These are phyloP conservation scores for Leptocoma aspasia DNA, from an alignment of 2,113 vertebrate genomes.

Conservation along the genomic window DNA sequence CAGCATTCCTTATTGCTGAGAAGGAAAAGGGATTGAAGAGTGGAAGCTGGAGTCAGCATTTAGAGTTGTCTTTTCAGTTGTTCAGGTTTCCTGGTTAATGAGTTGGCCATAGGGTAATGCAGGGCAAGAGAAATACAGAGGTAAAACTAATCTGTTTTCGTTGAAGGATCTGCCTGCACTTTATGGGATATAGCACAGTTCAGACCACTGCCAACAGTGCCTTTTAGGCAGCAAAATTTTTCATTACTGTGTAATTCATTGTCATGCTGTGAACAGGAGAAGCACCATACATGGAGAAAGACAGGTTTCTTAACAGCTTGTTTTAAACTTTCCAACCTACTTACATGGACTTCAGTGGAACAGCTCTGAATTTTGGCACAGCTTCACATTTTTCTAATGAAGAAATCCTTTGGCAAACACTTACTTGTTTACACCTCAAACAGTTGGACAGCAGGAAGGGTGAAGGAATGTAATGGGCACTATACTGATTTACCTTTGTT, in stretches of 20 bases:
- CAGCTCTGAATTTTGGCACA: constrained; percentile 24
- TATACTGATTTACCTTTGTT: neutral
- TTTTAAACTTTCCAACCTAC: constrained; percentile 15
- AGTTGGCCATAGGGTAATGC: neutral
- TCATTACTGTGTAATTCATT: constrained; percentile 43
- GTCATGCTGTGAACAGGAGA: neutral
- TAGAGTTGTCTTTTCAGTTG: neutral
- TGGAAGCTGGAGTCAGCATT: neutral
- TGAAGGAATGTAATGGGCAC: neutral
- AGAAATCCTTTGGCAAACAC: constrained; percentile 28
- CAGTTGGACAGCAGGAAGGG: neutral
- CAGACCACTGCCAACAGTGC: neutral
- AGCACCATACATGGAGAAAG: constrained; percentile 63
- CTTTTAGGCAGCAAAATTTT: constrained; percentile 39
- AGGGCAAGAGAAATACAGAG: neutral
- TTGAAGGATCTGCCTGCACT: neutral
- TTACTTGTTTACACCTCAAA: constrained; percentile 29
- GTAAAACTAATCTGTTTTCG: neutral
- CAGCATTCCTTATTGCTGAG: neutral
- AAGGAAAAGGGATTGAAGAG: neutral
- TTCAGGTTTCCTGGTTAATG: neutral
- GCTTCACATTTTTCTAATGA: neutral
- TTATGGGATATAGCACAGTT: neutral
- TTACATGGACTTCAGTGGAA: constrained; percentile 32
- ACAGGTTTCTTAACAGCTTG: constrained; percentile 28